Evolutionary conservation across 2,113 vertebrate genomes (phyloP).

Genomic region (Strix aluco): DNA sequence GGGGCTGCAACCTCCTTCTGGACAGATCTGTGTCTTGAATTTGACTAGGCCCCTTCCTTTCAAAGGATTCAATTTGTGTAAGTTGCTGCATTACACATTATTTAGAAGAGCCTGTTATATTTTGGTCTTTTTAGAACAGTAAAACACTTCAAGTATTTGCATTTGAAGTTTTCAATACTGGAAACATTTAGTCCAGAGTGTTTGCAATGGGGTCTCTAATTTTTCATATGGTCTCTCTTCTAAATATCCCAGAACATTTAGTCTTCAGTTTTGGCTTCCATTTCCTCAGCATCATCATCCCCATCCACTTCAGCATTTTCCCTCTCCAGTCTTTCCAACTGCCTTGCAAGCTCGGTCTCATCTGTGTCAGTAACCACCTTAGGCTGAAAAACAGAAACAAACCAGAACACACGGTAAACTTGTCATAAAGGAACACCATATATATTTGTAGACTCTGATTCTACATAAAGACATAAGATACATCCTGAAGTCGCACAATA

Average conservation of each 20-base stretch:
- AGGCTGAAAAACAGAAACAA: constrained; percentile 76
- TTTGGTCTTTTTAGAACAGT: constrained; percentile 67
- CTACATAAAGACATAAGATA: neutral
- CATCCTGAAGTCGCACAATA: neutral
- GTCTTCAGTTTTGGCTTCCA: constrained; percentile 97
- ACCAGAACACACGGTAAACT: neutral
- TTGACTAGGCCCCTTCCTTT: constrained; percentile 38
- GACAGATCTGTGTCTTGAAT: constrained; percentile 40
- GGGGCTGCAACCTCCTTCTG: constrained; percentile 6
- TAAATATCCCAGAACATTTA: constrained; percentile 66
- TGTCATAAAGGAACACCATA: neutral
- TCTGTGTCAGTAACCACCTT: constrained; percentile 98
- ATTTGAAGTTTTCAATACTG: constrained; percentile 74
- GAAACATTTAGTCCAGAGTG: constrained; percentile 70
- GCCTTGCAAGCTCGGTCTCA: constrained; percentile 94
- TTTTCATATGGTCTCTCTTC: constrained; percentile 26
- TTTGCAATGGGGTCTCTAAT: constrained; percentile 24
- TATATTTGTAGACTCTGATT: neutral
- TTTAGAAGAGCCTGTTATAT: constrained; percentile 51
- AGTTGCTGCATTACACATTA: constrained; percentile 40
- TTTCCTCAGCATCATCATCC: constrained; percentile 95
- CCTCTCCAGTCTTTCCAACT: constrained; percentile 92
- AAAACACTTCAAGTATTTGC: constrained; percentile 72
- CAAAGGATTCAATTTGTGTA: constrained; percentile 19
- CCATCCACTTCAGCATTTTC: constrained; percentile 98